Evolutionary conservation across 2,113 vertebrate species (phyloP).

Genomic region (Gymnorhina tibicen): DNA sequence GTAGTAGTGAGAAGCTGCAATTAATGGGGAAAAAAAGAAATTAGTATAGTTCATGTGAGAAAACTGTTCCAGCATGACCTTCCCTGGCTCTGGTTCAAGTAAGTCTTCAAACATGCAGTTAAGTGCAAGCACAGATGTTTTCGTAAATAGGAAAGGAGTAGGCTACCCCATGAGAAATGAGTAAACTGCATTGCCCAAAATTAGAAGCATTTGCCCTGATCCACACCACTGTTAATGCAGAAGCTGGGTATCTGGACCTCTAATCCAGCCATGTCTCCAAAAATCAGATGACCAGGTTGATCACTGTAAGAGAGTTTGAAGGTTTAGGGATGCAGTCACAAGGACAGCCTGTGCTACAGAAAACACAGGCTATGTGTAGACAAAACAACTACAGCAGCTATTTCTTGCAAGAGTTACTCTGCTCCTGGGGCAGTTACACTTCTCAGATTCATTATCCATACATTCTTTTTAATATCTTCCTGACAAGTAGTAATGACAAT

Average conservation of each 20-base stretch:
- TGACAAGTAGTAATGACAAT: background rate
- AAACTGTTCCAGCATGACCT: background rate
- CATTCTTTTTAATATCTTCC: background rate
- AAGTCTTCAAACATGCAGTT: background rate
- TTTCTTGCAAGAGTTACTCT: background rate
- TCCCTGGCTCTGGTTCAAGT: background rate
- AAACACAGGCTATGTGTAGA: background rate
- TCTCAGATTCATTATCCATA: background rate
- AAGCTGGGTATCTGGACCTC: background rate
- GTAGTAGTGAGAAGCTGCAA: background rate
- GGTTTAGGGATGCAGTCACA: background rate
- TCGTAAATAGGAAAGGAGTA: background rate
- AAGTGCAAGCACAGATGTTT: slow-evolving; percentile 10
- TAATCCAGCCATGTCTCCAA: background rate
- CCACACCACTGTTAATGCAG: background rate
- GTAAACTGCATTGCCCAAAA: background rate
- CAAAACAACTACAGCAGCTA: background rate
- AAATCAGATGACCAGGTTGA: background rate
- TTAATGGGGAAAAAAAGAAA: background rate
- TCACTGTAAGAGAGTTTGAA: background rate
- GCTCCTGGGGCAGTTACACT: background rate
- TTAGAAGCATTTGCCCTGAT: background rate
- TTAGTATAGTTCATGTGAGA: background rate
- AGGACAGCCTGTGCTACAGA: background rate
- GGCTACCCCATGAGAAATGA: background rate